Conservation (phyloP, 2,797 vertebrate species). For the Holocentrus rufus region DNA sequence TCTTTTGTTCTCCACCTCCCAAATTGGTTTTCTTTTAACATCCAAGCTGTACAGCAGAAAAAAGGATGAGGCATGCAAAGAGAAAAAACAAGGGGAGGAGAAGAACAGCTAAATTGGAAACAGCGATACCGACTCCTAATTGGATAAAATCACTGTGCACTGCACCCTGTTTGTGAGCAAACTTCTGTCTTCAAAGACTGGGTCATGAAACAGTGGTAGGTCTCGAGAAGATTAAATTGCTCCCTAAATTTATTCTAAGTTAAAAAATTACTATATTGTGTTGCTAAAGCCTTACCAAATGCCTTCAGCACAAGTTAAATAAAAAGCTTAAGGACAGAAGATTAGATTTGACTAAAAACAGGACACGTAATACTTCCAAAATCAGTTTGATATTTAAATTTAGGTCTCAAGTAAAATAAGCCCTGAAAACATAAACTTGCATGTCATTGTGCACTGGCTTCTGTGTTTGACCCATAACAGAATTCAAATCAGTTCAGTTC, state of each 20-base stretch:
- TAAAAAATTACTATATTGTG: background rate
- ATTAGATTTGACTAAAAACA: background rate
- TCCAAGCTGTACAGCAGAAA: background rate
- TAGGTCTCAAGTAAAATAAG: too few species aligned
- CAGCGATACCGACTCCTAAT: background rate
- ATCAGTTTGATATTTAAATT: too few species aligned
- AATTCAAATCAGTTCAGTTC: conserved; percentile 3
- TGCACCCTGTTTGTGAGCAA: background rate
- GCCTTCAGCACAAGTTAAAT: background rate
- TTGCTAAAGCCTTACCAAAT: background rate
- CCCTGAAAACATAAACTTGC: too few species aligned
- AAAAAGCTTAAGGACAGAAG: background rate
- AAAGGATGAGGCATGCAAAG: too few species aligned
- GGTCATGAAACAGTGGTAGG: background rate
- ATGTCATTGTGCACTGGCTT: too few species aligned
- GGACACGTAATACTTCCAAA: background rate
- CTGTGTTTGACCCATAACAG: too few species aligned
- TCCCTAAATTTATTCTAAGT: background rate
- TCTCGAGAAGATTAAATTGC: background rate
- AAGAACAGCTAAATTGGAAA: background rate
- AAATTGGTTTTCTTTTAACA: background rate
- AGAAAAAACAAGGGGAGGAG: background rate
- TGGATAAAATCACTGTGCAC: background rate
- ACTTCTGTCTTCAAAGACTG: background rate
- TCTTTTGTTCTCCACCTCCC: background rate